Conservation (phyloP, 2,113 vertebrate species). For the Zosterops japonicus region DNA sequence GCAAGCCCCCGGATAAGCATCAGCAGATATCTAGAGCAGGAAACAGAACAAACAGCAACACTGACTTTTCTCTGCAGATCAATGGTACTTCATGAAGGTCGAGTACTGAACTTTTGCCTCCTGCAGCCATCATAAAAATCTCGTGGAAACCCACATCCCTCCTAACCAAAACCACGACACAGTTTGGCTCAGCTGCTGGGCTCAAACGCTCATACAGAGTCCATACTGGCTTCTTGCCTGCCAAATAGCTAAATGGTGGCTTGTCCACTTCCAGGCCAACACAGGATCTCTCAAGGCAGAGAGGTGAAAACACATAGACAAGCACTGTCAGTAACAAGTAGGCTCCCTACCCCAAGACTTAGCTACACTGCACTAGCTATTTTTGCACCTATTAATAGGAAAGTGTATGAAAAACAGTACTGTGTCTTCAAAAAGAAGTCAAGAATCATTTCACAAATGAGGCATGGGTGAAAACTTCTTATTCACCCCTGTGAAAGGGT, state of each 20-base stretch:
- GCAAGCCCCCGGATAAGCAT: background rate
- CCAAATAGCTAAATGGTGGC: fast-evolving
- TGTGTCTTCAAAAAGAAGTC: background rate
- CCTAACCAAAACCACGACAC: fast-evolving
- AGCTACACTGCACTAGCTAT: background rate
- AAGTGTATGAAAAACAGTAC: background rate
- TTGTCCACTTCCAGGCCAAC: background rate
- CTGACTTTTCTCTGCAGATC: background rate
- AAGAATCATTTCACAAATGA: background rate
- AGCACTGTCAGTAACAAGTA: background rate
- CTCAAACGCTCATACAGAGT: fast-evolving
- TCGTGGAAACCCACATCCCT: fast-evolving
- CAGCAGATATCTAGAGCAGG: background rate
- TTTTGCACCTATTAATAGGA: background rate
- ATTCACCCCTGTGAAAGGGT: background rate
- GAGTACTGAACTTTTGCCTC: background rate
- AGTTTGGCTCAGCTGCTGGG: too few species aligned
- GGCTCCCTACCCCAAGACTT: background rate
- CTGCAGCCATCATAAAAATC: background rate
- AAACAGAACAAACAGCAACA: background rate
- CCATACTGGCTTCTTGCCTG: background rate
- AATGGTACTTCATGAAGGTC: fast-evolving
- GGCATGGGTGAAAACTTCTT: background rate
- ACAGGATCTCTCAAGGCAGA: background rate
- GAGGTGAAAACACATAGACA: background rate